Conservation (phyloP, 2,888 invertebrate genomes). For the Hirtodrosophila confusa region DNA sequence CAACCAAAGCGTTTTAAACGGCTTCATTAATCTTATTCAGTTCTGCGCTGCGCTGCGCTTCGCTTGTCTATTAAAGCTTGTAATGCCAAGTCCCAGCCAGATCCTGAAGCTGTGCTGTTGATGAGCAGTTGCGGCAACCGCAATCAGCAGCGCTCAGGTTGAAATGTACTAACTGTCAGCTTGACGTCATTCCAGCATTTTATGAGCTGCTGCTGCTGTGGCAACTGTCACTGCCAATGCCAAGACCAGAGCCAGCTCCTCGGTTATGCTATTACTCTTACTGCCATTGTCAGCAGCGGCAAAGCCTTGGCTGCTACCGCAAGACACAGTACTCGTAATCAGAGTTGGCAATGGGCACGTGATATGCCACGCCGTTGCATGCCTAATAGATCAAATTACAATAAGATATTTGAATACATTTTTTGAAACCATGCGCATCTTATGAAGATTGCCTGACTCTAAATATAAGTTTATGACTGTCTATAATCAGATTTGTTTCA, state of each 20-base stretch:
- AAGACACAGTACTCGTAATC: background rate
- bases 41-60: slow-evolving; percentile 67
- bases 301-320: background rate
- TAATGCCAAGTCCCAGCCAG: slow-evolving; percentile 53
- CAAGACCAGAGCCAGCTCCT: slow-evolving; percentile 6
- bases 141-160: slow-evolving; percentile 63
- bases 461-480: slow-evolving; percentile 1
- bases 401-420: background rate
- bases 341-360: slow-evolving; percentile 24
- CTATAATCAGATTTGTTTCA: too few relatives aligned
- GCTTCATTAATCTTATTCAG: slow-evolving; percentile 83
- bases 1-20: slow-evolving; percentile 83
- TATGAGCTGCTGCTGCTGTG: slow-evolving; percentile 63
- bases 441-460: slow-evolving; percentile 1
- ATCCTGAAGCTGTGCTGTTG: slow-evolving; percentile 22
- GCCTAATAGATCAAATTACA: slow-evolving; percentile 5
- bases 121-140: slow-evolving; percentile 39
- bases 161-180: slow-evolving; percentile 73
- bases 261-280: slow-evolving; percentile 19
- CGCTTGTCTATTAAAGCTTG: slow-evolving; percentile 76
- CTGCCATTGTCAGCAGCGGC: slow-evolving; percentile 41
- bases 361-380: background rate
- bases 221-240: slow-evolving; percentile 24
- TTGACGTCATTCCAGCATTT: slow-evolving; percentile 75
- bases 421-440: background rate